A percentile compares a stretch with the other conserved stretches of the same genome.
phyloP scores from a whole-genome alignment of 2,113 vertebrate species.

The Caracal caracal region DNA sequence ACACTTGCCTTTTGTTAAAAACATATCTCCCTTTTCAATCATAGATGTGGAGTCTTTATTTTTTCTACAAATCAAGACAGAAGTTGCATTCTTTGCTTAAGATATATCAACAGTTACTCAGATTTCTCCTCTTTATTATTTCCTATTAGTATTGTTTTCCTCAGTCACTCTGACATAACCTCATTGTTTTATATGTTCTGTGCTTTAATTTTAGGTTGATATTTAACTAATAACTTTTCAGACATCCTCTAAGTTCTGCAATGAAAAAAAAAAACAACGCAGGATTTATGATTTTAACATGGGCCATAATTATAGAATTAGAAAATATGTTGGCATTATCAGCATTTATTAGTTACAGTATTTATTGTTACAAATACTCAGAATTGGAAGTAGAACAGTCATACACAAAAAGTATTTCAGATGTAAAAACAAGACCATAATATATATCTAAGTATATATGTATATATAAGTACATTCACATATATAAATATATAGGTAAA shows the following conservation, averaged over 20 bases:
- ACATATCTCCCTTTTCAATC: not conserved
- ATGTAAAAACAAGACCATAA: not conserved
- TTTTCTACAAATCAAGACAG: not conserved
- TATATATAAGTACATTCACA: not conserved
- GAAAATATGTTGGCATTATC: not conserved
- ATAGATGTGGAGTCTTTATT: not conserved
- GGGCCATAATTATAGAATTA: not conserved
- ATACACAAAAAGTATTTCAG: not conserved
- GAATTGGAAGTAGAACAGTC: not conserved
- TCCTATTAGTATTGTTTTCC: not conserved
- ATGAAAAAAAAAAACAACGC: not conserved
- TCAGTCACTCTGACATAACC: not conserved
- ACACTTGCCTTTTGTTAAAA: not conserved
- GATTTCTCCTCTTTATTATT: not conserved
- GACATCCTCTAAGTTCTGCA: not conserved
- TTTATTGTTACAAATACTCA: not conserved
- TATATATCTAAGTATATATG: not conserved
- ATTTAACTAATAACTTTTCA: not conserved
- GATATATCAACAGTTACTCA: not conserved
- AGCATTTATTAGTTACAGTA: not conserved
- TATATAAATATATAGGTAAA: not conserved
- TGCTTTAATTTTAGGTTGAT: not conserved
- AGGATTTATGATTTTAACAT: not conserved
- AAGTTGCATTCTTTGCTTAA: not conserved
- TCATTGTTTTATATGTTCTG: not conserved